A percentile compares a stretch with the other conserved stretches of the same genome.
phyloP scores from a whole-genome alignment of 2,888 invertebrate genomes.

The Xylophagus ater region DNA sequence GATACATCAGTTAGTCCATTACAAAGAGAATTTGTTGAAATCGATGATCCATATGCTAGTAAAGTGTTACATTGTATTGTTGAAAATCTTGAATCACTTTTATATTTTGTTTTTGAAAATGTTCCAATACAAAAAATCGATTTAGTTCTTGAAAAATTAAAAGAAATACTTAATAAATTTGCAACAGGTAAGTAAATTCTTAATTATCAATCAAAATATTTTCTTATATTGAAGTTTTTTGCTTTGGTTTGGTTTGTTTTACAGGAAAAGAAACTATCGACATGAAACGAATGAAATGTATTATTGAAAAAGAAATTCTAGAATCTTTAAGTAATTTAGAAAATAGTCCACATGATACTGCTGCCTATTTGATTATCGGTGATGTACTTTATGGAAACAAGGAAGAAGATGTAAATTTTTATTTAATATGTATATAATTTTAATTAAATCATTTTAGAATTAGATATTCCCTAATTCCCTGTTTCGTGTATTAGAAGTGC shows the following conservation, averaged over 20 bases:
- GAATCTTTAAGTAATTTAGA: conserved; percentile 62
- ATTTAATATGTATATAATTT: conserved; percentile 4
- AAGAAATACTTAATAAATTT: conserved; percentile 41
- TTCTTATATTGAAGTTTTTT: neutral
- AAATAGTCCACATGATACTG: conserved; percentile 60
- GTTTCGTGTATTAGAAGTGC: too few relatives aligned
- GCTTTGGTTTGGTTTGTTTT: neutral
- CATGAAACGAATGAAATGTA: conserved; percentile 59
- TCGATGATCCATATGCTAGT: conserved; percentile 69
- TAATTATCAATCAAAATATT: neutral
- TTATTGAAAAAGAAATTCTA: conserved; percentile 59
- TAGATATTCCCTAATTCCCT: too few relatives aligned
- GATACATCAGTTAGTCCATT: conserved; percentile 81
- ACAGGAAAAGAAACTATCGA: conserved; percentile 48
- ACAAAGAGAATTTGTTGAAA: conserved; percentile 71
- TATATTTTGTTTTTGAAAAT: conserved; percentile 62
- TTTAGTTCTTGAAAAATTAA: conserved; percentile 48
- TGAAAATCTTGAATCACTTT: conserved; percentile 60
- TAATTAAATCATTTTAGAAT: too few relatives aligned
- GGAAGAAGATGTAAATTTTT: conserved; percentile 54
- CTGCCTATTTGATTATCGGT: conserved; percentile 67
- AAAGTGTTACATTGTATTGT: conserved; percentile 42
- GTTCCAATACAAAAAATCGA: conserved; percentile 59
- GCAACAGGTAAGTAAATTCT: conserved; percentile 24
- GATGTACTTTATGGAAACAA: conserved; percentile 72